These are phyloP conservation scores for Galeopsomyia nigrocyanea DNA, from an alignment of 2,888 invertebrate genomes.

Conservation along the genomic window DNA sequence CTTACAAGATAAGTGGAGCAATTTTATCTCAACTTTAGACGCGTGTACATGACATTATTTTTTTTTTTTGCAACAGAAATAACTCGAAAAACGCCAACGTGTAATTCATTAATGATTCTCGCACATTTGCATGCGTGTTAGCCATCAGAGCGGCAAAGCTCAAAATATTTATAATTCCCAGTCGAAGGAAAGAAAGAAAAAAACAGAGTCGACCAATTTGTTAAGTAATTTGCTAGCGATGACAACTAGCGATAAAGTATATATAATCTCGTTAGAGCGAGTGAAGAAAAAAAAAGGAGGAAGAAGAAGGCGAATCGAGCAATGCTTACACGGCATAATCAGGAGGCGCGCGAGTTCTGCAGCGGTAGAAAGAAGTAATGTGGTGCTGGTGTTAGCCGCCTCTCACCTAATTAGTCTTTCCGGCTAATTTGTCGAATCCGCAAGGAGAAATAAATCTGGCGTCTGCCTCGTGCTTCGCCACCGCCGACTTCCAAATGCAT, in stretches of 20 bases:
- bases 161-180: slow-evolving; percentile 25
- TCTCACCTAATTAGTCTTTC: slow-evolving; percentile 49
- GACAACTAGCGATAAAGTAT: slow-evolving; percentile 26
- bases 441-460: slow-evolving; percentile 48
- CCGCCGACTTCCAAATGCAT: slow-evolving; percentile 16
- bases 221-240: slow-evolving; percentile 32
- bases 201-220: slow-evolving; percentile 26
- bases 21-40: too few relatives aligned
- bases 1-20: too few relatives aligned
- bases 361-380: slow-evolving; percentile 27
- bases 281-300: slow-evolving; percentile 5
- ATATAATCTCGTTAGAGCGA: background rate
- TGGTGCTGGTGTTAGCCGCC: slow-evolving; percentile 6
- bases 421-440: slow-evolving; percentile 50
- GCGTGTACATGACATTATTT: background rate
- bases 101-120: slow-evolving; percentile 6
- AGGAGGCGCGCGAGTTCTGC: background rate
- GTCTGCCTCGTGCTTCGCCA: slow-evolving; percentile 21
- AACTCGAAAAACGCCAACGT: background rate
- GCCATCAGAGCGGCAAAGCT: background rate
- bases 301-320: background rate
- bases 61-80: background rate
- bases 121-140: too few relatives aligned
- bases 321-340: slow-evolving; percentile 25
- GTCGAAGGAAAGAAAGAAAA: background rate